Conservation (phyloP, 2,888 invertebrate genomes). For the Oscheius myriophilus region DNA sequence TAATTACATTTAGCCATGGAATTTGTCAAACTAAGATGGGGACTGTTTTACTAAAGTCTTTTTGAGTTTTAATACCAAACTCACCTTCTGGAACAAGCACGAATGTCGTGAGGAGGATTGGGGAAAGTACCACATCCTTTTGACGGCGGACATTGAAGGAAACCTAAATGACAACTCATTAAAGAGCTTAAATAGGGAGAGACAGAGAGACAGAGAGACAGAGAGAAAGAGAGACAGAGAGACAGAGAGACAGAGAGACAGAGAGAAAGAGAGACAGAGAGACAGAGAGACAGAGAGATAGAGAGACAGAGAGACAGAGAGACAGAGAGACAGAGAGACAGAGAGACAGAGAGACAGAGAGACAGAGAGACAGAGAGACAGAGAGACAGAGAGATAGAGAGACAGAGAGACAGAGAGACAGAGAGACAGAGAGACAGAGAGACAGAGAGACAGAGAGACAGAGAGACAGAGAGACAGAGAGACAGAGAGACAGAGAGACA, state of each 20-base stretch:
- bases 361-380: background rate
- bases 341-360: background rate
- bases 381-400: background rate
- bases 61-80: too few species aligned
- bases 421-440: background rate
- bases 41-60: too few species aligned
- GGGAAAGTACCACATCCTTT: slow-evolving; percentile 46
- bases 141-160: slow-evolving; percentile 12
- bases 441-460: background rate
- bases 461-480: background rate
- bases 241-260: background rate
- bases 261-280: too few species aligned
- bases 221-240: too few species aligned
- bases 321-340: background rate
- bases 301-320: background rate
- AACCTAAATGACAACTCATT: too few species aligned
- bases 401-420: background rate
- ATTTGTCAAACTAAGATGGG: too few species aligned
- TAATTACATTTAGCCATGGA: too few species aligned
- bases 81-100: slow-evolving; percentile 31
- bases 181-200: too few species aligned
- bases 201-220: background rate
- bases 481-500: background rate
- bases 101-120: slow-evolving; percentile 30
- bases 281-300: background rate